Evolutionary conservation across 2,888 invertebrate genomes (phyloP).

Genomic region (Ochropacha duplaris): DNA sequence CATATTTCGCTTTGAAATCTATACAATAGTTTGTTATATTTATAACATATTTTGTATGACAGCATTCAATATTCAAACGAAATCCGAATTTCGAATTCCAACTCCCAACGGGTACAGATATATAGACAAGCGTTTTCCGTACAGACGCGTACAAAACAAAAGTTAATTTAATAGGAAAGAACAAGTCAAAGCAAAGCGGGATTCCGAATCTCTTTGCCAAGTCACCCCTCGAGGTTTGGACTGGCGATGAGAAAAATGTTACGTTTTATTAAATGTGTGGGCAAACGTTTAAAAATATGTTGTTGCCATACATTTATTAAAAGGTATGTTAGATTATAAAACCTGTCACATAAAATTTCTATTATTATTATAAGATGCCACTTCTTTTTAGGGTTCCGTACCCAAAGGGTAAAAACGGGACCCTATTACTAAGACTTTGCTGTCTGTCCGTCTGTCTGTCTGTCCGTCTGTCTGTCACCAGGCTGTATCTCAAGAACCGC

Average conservation of each 20-base stretch:
- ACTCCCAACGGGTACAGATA: slow-evolving; percentile 1
- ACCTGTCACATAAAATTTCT: no score
- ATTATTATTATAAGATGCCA: no score
- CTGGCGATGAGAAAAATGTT: slow-evolving; percentile 12
- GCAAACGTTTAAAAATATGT: no score
- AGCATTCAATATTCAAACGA: slow-evolving; percentile 1
- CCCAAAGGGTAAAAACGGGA: no score
- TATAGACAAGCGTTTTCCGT: slow-evolving; percentile 8
- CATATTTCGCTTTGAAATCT: neutral
- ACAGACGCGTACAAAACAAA: slow-evolving; percentile 29
- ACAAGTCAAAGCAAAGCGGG: slow-evolving; percentile 33
- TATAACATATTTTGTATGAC: neutral
- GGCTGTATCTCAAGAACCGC: no score
- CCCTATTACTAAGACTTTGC: no score
- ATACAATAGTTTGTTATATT: neutral
- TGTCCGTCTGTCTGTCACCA: no score
- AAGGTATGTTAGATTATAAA: no score
- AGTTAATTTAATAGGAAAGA: slow-evolving; percentile 38
- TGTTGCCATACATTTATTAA: no score
- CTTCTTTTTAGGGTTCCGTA: no score
- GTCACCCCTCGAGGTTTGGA: slow-evolving; percentile 19
- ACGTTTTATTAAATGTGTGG: no score
- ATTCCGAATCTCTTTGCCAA: slow-evolving; percentile 30
- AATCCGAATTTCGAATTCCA: neutral
- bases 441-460: no score